phyloP scores from a whole-genome alignment of 1,140 invertebrate genomes.

The Polyergus mexicanus region DNA sequence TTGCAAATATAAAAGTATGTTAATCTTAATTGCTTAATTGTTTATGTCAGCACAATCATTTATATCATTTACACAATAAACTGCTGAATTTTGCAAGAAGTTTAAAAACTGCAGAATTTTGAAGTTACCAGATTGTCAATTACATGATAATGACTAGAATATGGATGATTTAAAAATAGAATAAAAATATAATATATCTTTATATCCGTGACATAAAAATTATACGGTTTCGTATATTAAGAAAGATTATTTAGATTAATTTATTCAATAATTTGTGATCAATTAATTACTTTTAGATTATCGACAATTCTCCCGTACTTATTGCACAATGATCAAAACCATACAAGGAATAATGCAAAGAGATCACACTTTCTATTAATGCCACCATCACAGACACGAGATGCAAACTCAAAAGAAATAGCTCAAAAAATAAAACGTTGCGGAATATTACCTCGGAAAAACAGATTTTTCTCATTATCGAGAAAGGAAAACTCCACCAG shows the following conservation, averaged over 20 bases:
- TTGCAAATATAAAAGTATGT: constrained; percentile 62
- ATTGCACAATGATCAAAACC: constrained; percentile 29
- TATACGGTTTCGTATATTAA: background rate
- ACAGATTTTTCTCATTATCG: background rate
- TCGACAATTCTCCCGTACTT: background rate
- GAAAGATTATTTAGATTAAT: background rate
- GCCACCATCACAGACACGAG: background rate
- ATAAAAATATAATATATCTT: background rate
- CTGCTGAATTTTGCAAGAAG: constrained; percentile 26
- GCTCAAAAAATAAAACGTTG: constrained; percentile 67
- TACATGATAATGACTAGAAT: background rate
- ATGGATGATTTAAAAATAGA: constrained; percentile 10
- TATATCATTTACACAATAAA: constrained; percentile 27
- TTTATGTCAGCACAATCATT: constrained; percentile 38
- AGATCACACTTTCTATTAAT: constrained; percentile 64
- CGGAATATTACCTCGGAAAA: constrained; percentile 20
- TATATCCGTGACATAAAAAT: background rate
- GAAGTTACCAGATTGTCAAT: background rate
- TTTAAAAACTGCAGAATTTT: constrained; percentile 5
- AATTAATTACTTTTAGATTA: constrained; percentile 39
- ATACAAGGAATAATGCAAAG: constrained; percentile 41
- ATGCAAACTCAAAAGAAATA: background rate
- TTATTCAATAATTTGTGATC: too few relatives aligned
- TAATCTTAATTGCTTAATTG: constrained; percentile 50
- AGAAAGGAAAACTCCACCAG: constrained; percentile 13